Conservation (phyloP, 2,888 invertebrate genomes). For the Nephrotoma appendiculata region DNA sequence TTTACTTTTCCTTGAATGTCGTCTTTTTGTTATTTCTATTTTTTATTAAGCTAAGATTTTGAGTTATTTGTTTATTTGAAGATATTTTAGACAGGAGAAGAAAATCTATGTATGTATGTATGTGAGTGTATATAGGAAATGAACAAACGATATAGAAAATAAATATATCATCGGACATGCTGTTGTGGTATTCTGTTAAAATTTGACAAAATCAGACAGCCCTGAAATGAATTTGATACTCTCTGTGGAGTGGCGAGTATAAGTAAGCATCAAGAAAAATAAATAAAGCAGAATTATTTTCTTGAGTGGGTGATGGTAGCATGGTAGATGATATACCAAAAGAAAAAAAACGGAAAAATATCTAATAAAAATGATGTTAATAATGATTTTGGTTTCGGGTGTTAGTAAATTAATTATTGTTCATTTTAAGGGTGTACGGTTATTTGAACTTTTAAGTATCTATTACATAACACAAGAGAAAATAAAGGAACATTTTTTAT, state of each 20-base stretch:
- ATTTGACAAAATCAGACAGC: constrained; percentile 5
- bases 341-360: neutral
- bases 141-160: neutral
- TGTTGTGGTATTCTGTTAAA: neutral
- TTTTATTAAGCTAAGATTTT: neutral
- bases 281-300: neutral
- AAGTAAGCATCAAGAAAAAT: neutral
- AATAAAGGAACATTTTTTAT: neutral
- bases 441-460: neutral
- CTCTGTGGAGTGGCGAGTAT: neutral
- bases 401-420: neutral
- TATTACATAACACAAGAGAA: neutral
- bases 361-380: neutral
- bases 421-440: neutral
- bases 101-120: neutral
- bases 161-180: neutral
- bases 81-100: neutral
- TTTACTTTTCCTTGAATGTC: neutral
- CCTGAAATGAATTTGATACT: constrained; percentile 3
- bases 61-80: neutral
- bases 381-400: neutral
- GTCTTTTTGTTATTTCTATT: neutral
- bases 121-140: neutral
- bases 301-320: neutral
- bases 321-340: neutral